These are phyloP conservation scores for Acromyrmex charruanus DNA, from an alignment of 1,140 invertebrate genomes.

Conservation along the genomic window DNA sequence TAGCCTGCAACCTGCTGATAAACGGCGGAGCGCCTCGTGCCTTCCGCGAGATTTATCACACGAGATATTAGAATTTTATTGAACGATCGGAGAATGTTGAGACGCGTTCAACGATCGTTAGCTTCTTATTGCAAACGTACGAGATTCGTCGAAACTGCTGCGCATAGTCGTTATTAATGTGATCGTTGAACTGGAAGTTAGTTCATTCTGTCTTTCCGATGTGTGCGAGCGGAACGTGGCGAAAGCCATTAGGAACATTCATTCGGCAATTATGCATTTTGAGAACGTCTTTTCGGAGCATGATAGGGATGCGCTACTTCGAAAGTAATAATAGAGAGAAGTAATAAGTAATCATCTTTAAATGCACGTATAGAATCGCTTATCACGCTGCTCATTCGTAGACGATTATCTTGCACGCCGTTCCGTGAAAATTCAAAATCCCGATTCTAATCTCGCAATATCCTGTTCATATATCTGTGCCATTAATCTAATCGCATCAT, in stretches of 20 bases:
- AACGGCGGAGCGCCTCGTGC: background rate
- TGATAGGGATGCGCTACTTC: constrained; percentile 22
- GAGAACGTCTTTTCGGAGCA: constrained; percentile 20
- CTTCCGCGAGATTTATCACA: constrained; percentile 7
- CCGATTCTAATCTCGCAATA: constrained; percentile 57
- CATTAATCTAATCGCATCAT: constrained; percentile 64
- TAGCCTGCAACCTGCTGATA: constrained; percentile 24
- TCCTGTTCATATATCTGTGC: constrained; percentile 56
- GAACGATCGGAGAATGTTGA: constrained; percentile 30
- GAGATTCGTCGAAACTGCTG: constrained; percentile 38
- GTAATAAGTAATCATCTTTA: constrained; percentile 51
- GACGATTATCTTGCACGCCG: constrained; percentile 46
- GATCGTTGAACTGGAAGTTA: constrained; percentile 21
- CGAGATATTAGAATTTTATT: constrained; percentile 28
- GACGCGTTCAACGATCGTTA: constrained; percentile 21
- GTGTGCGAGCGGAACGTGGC: constrained; percentile 28
- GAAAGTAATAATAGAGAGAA: constrained; percentile 35
- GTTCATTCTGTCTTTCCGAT: constrained; percentile 1
- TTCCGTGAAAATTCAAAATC: constrained; percentile 65
- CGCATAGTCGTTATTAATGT: constrained; percentile 35
- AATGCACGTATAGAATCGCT: constrained; percentile 29
- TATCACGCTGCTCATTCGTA: constrained; percentile 39
- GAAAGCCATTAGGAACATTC: constrained; percentile 23
- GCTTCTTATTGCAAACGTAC: background rate
- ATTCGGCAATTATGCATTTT: constrained; percentile 39